Base-by-base conservation (phyloP, 2,113 vertebrate species). In the Sorex fumeus region DNA sequence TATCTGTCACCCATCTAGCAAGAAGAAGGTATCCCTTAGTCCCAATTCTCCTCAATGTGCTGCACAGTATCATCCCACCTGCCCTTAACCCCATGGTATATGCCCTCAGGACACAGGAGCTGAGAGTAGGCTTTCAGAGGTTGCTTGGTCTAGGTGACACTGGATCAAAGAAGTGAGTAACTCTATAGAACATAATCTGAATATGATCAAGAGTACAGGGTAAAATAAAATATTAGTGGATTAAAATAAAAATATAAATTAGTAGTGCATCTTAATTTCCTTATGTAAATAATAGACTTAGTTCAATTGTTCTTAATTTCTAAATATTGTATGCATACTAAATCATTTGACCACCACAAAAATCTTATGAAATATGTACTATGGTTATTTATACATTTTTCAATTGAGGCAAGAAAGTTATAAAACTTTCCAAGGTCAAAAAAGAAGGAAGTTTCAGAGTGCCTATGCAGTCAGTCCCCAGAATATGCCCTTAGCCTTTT, bases 41-140 rank as follows among this genome's bases (percentile, higher is more conserved):
- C 0, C 91, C 28, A 74, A 76, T 96, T 8, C 87, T 97, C 34
- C 92, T 97, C 83, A 97, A 96, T 0, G 70, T 95, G 1, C n/a
- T 98, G 40, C 97, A 96, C 47, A 74, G 91, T 69, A 30, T 64
- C 40, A 43, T 97, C 1, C 97, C 96, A 1, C 12, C 97, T 28
- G 6, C 64, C 72, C 90, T 97, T 23, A 97, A 97, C 89, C 96
- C 97, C 19, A 53, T 96, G 2, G 25, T 97, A 4, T 97, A 97
- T 83, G 96, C 96, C 25, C 0, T 94, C 25, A 96, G 96, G 74
- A 96, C 95, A 1, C 88, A 94, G 18, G 94, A 96, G 57, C 95
- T 97, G 60, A 96, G 87, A 18, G n/a, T 77, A 23, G 86, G 67
- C 70, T 80, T 97, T 75, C 84, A 74, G 60, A 95, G 25, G 28